A percentile compares a stretch with the other conserved stretches of the same genome.
Evolutionary conservation across 2,113 vertebrate species (phyloP).

Genomic region (Hippolais icterina): DNA sequence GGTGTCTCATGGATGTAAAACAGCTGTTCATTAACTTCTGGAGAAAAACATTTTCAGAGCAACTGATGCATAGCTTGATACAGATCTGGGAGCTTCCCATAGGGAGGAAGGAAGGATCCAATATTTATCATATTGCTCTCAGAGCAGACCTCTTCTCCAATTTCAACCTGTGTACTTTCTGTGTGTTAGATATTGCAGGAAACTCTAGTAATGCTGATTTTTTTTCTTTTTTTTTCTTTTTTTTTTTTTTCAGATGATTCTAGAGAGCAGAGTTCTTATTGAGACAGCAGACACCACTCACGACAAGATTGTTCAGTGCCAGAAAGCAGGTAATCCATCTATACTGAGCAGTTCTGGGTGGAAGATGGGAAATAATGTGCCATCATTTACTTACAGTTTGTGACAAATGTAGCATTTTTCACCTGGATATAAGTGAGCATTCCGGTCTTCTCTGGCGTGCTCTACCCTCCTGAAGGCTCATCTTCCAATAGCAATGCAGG

Average conservation of each 20-base stretch:
- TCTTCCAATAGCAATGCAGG: not conserved
- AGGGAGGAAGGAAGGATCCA: not conserved
- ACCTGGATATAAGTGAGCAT: not conserved
- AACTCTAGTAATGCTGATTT: not conserved
- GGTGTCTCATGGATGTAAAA: not conserved
- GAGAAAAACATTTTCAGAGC: not conserved
- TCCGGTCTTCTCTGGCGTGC: not conserved
- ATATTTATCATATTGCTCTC: not conserved
- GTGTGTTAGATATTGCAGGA: not conserved
- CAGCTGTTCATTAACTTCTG: not conserved
- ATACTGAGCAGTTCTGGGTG: not conserved
- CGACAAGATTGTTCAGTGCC: slow-evolving; percentile 90
- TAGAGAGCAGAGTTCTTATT: slow-evolving; percentile 89
- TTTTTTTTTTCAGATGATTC: slow-evolving; percentile 86
- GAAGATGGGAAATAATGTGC: not conserved
- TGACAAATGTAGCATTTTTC: not conserved
- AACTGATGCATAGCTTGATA: not conserved
- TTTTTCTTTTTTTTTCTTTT: slow-evolving; percentile 30
- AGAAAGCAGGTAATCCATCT: slow-evolving; percentile 82
- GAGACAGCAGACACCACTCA: slow-evolving; percentile 88
- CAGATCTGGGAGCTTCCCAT: not conserved
- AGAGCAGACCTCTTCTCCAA: not conserved
- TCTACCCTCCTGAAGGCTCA: not conserved
- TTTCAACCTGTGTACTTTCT: not conserved
- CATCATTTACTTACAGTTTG: not conserved